phyloP scores from a whole-genome alignment of 2,888 invertebrate species.

The Elysia crispata region DNA sequence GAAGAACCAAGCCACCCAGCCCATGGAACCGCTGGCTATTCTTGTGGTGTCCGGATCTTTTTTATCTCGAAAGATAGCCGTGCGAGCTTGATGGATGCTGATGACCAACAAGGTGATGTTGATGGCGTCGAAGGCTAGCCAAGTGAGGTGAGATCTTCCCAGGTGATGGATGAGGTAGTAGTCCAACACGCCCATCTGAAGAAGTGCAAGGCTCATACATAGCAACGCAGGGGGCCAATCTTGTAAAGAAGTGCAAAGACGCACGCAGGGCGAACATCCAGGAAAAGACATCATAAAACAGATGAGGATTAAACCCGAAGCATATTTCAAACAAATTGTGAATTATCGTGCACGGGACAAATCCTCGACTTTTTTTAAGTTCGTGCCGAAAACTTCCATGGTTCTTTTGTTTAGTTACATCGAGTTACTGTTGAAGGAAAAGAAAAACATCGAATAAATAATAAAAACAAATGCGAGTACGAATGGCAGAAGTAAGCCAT shows the following conservation, averaged over 20 bases:
- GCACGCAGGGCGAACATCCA: not conserved
- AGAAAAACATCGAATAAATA: too few species aligned
- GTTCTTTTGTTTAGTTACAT: too few species aligned
- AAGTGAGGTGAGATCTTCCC: slow-evolving; percentile 3
- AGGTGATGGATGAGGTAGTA: slow-evolving; percentile 73
- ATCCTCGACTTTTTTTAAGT: too few species aligned
- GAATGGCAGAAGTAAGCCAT: too few species aligned
- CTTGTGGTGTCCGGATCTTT: not conserved
- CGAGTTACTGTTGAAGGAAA: too few species aligned
- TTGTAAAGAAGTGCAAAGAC: slow-evolving; percentile 17
- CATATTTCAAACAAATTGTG: too few species aligned
- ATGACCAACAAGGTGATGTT: slow-evolving; percentile 39
- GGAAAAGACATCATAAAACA: too few species aligned
- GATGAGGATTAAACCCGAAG: too few species aligned
- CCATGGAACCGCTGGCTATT: slow-evolving; percentile 52
- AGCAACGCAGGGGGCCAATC: slow-evolving; percentile 55
- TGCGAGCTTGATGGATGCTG: slow-evolving; percentile 35
- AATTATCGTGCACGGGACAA: too few species aligned
- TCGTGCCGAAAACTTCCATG: too few species aligned
- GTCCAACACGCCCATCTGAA: slow-evolving; percentile 77
- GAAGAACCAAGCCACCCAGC: slow-evolving; percentile 80
- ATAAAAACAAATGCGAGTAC: too few species aligned
- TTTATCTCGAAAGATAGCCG: slow-evolving; percentile 48
- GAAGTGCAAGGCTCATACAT: slow-evolving; percentile 60
- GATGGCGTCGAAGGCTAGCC: slow-evolving; percentile 39